Conservation (phyloP, 2,113 vertebrate genomes). For the Petrocephalus zakoni region DNA sequence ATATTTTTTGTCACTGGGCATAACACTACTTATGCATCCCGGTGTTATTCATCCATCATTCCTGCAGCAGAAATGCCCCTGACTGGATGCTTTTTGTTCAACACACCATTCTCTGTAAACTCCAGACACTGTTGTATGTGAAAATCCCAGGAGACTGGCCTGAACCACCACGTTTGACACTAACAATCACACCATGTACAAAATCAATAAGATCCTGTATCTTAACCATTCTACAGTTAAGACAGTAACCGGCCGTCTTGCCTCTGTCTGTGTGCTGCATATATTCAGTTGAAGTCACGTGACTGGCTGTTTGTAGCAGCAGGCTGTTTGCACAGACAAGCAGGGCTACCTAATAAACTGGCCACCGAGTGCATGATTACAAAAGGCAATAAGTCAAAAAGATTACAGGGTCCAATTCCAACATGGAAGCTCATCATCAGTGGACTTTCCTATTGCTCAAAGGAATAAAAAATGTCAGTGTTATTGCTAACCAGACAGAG, state of each 20-base stretch:
- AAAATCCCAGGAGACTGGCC: neutral
- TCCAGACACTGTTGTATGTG: neutral
- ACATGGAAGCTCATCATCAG: constrained; percentile 52
- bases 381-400: constrained; percentile 49
- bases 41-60: constrained; percentile 28
- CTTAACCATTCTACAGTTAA: neutral
- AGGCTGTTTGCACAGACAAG: neutral
- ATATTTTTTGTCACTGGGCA: no score
- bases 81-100: neutral
- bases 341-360: neutral
- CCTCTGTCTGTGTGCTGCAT: neutral
- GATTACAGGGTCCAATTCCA: constrained; percentile 50
- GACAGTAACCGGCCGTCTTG: neutral
- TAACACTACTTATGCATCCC: neutral
- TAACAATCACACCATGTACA: neutral
- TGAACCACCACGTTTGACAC: neutral
- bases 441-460: no score
- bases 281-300: neutral
- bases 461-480: neutral
- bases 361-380: neutral
- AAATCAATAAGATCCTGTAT: neutral
- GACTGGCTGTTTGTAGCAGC: neutral
- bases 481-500: neutral
- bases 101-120: neutral
- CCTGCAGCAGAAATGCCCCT: neutral